phyloP scores from a whole-genome alignment of 92 coral and sea anemone species.

The Bergia sp. region DNA sequence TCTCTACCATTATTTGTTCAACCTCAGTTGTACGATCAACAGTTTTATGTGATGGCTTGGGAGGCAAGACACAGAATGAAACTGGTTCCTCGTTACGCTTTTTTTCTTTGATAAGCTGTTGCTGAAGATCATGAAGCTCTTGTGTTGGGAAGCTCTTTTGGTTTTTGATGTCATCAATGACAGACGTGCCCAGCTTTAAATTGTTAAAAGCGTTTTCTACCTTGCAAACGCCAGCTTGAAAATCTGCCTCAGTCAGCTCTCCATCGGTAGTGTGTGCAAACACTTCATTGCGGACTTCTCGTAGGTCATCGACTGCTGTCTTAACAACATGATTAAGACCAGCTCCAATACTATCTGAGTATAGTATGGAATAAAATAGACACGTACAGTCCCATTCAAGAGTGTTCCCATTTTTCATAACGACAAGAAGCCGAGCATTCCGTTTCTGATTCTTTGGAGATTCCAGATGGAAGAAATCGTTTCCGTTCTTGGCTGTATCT shows the following conservation, averaged over 20 bases:
- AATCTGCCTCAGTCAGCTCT: constrained; percentile 34
- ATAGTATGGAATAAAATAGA: constrained; percentile 54
- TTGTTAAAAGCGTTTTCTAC: constrained; percentile 31
- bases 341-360: constrained; percentile 47
- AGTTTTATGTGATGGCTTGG: constrained; percentile 27
- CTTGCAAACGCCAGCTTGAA: constrained; percentile 24
- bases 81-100: constrained; percentile 3
- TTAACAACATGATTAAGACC: not conserved
- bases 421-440: constrained; percentile 22
- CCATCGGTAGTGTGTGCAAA: constrained; percentile 46
- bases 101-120: not conserved
- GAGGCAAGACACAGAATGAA: constrained; percentile 35
- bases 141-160: constrained; percentile 36
- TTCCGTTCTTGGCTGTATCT: constrained; percentile 46
- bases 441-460: constrained; percentile 18
- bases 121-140: not conserved
- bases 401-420: constrained; percentile 41
- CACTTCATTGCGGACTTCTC: constrained; percentile 43
- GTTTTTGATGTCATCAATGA: constrained; percentile 32
- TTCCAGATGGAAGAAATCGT: constrained; percentile 27
- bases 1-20: not conserved
- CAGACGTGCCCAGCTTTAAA: not conserved
- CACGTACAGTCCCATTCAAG: constrained; percentile 58
- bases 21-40: constrained; percentile 6
- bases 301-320: constrained; percentile 27